Evolutionary conservation across 2,113 vertebrate genomes (phyloP), one percentile per base, ranked within the genome.

Genomic region (Lepidothrix coronata): DNA sequence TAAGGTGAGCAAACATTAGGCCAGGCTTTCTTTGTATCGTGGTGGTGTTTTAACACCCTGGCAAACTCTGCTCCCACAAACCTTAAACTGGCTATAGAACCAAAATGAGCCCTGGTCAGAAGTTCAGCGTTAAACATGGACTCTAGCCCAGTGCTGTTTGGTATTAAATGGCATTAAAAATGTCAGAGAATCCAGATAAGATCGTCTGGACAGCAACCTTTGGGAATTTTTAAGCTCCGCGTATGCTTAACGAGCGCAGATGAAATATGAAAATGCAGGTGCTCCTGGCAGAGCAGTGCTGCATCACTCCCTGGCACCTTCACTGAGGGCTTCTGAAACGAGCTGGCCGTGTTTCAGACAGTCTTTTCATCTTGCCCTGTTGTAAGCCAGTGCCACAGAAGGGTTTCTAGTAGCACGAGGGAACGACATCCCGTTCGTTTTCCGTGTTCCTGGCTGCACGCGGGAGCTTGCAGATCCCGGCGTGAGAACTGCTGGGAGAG

Each of bases 351-450:
- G 13, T 63, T 83, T 52, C 82, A 83, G 75, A 31, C 3, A 3
- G 37, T 8, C 54, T 48, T 77, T 63, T 62, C 58, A 21, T 37
- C 61, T 37, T 39, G 31, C 41, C 2, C 16, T 43, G 52, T 20
- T 54, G 20, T 37, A 27, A 86, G 17, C 15, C 46, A 25, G n/a
- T 19, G 31, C 41, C 61, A 19, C 1, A 0, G 68, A 27, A 30
- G 48, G 39, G 57, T 74, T 85, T 62, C 70, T 30, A 51, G 81
- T 11, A 88, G 88, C 28, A 9, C 43, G 19, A 14, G 63, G 16
- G 39, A 52, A n/a, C 2, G 0, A 10, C 1, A 0, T 39, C 30
- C 41, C 0, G 0, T 39, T 68, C 7, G 1, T 55, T 31, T 33
- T 57, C 54, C 31, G 11, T 33, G 31, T 57, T 57, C 14, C 54